These are phyloP conservation scores for Serranus cabrilla DNA, from an alignment of 2,797 vertebrate genomes.

Conservation along the genomic window DNA sequence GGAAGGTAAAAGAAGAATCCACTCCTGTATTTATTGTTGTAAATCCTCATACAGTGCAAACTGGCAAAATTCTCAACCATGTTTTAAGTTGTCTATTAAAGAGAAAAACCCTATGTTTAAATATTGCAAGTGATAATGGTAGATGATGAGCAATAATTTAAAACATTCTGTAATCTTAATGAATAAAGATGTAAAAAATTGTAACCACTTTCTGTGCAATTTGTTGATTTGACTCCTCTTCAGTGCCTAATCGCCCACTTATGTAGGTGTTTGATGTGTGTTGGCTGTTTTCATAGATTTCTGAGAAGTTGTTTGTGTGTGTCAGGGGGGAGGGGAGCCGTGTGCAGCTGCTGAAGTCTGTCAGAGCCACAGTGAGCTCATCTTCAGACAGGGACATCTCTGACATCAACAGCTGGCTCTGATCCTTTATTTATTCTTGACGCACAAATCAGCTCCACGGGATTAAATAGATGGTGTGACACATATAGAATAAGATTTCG, in stretches of 20 bases:
- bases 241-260: not conserved
- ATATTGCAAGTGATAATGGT: slow-evolving; percentile 95
- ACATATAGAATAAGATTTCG: not conserved
- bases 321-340: not conserved
- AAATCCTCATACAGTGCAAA: slow-evolving; percentile 86
- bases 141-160: slow-evolving; percentile 98
- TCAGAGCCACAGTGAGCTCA: slow-evolving; percentile 58
- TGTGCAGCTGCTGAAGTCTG: slow-evolving; percentile 64
- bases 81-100: slow-evolving; percentile 85
- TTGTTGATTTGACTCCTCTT: slow-evolving; percentile 15
- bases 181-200: slow-evolving; percentile 88
- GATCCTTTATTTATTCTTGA: slow-evolving; percentile 42
- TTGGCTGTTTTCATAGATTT: slow-evolving; percentile 12
- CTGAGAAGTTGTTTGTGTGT: slow-evolving; percentile 29
- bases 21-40: slow-evolving; percentile 89
- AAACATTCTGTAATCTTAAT: slow-evolving; percentile 92
- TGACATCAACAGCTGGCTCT: slow-evolving; percentile 45
- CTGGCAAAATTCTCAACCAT: slow-evolving; percentile 79
- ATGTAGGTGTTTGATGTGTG: not conserved
- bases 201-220: slow-evolving; percentile 19
- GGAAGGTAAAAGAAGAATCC: slow-evolving; percentile 75
- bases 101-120: slow-evolving; percentile 85
- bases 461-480: not conserved
- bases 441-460: not conserved
- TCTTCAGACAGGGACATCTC: slow-evolving; percentile 57